Evolutionary conservation across 2,888 invertebrate genomes (phyloP), one percentile per base, ranked within the genome.

Genomic region (Heliconius ismenius): DNA sequence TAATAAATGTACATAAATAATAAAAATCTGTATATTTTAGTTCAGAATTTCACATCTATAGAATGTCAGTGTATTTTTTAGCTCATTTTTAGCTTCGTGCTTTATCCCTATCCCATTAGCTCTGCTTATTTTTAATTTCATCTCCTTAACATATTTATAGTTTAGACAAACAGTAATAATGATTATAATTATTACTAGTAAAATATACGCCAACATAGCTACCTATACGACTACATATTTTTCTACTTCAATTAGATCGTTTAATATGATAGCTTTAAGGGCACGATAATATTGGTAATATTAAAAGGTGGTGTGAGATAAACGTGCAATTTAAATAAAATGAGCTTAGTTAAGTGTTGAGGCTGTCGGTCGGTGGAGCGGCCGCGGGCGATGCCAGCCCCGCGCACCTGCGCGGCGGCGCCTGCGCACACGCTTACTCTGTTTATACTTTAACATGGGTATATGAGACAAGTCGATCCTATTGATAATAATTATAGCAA

Each of bases 381-480:
- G 75, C 75, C 75, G 79, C 79, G 72, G 77, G 79, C 79, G 74
- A 75, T 43, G 78, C 74, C 74, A 69, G 75, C 73, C 69, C 79
- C 68, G 79, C 68, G 77, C 77, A 73, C 76, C 76, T 72, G 76
- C 72, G 54, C 54, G 0, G n/a, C 74, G 39, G 36, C 73, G 74
- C 78, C 74, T 62, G 78, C 77, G 79, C 79, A 54, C 68, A 72
- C 74, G 62, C 77, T 70, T n/a, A 26, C 62, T 39, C 26, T 13
- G 58, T 58, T n/a, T 15, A 32, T 36, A 63, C 63, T 28, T 60
- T 54, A 26, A 54, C 11, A 24, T n/a, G 21, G 18, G 73, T 43
- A 7, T 2, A 36, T 65, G 36, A 65, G 24, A 36, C 13, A n/a
- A 39, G 13, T 67, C 3, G 1, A 65, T 65, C 6, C 13, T 11